Evolutionary conservation across 2,888 invertebrate genomes (phyloP).

Genomic region (Idaea biselata): DNA sequence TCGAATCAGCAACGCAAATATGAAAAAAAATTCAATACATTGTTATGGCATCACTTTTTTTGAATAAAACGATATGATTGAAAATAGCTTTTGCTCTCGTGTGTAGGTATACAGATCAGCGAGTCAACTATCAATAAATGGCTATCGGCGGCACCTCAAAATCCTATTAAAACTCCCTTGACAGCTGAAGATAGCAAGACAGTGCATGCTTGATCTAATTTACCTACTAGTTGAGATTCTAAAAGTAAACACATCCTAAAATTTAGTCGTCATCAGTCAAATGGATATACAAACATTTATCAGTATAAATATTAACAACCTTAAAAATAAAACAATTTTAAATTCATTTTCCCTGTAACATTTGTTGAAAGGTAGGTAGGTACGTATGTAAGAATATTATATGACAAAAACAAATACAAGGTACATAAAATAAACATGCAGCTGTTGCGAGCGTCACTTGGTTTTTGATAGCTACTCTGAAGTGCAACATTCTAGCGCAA

Average conservation of each 20-base stretch:
- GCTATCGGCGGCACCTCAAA: no score
- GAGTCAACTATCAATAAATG: no score
- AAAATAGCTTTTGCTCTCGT: no score
- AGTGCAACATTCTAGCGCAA: background rate
- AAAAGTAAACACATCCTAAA: background rate
- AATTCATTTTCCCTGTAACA: conserved; percentile 28
- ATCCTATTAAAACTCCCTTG: no score
- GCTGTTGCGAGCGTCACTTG: background rate
- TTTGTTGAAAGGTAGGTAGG: conserved; percentile 12
- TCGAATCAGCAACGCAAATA: no score
- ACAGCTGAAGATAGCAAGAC: no score
- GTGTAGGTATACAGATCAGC: no score
- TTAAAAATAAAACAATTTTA: conserved; percentile 27
- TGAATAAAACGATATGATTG: no score
- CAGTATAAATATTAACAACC: conserved; percentile 17
- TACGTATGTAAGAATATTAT: background rate
- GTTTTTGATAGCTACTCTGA: background rate
- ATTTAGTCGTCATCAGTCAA: conserved; percentile 41
- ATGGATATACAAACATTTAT: conserved; percentile 36
- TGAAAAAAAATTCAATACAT: no score
- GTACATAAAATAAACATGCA: background rate
- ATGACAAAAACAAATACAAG: background rate
- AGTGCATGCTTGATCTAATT: no score
- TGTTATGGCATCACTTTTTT: no score
- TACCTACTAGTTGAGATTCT: no score